phyloP scores from a whole-genome alignment of 2,113 vertebrate genomes.

The Cryptoleucopteryx plumbea region DNA sequence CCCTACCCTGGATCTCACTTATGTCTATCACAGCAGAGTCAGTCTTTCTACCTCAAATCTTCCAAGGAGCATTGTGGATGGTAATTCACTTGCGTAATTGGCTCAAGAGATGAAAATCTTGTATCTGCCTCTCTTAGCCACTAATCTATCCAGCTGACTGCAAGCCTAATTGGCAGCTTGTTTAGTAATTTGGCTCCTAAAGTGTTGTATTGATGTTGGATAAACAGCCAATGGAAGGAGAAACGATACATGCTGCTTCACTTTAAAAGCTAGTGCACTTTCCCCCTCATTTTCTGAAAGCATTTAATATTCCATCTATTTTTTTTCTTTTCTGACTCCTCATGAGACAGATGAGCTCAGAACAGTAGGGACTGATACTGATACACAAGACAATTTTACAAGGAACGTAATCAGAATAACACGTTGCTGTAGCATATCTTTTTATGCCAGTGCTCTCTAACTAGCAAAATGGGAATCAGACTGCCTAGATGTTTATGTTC shows the following conservation, averaged over 20 bases:
- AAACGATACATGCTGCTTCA: constrained; percentile 70
- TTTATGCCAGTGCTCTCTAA: not conserved
- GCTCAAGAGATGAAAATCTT: constrained; percentile 85
- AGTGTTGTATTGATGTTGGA: constrained; percentile 85
- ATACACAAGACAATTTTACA: not conserved
- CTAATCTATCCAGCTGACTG: constrained; percentile 85
- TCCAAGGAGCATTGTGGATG: constrained; percentile 67
- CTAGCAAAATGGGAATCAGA: constrained; percentile 13
- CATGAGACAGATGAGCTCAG: not conserved
- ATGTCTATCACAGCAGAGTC: constrained; percentile 51
- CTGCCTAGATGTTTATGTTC: not conserved
- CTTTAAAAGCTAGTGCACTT: constrained; percentile 47
- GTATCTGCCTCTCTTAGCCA: constrained; percentile 75
- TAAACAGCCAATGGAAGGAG: constrained; percentile 78
- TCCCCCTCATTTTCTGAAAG: constrained; percentile 5
- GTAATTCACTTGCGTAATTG: constrained; percentile 80
- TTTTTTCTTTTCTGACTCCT: constrained; percentile 4
- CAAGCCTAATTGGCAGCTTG: constrained; percentile 86
- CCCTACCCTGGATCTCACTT: constrained; percentile 55
- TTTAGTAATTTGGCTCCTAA: constrained; percentile 87
- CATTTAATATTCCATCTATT: constrained; percentile 28
- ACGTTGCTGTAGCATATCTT: not conserved
- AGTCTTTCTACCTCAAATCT: constrained; percentile 66
- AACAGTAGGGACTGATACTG: constrained; percentile 33
- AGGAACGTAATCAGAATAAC: not conserved